phyloP scores from a whole-genome alignment of 2,113 vertebrate species.

The Oryzias celebensis region DNA sequence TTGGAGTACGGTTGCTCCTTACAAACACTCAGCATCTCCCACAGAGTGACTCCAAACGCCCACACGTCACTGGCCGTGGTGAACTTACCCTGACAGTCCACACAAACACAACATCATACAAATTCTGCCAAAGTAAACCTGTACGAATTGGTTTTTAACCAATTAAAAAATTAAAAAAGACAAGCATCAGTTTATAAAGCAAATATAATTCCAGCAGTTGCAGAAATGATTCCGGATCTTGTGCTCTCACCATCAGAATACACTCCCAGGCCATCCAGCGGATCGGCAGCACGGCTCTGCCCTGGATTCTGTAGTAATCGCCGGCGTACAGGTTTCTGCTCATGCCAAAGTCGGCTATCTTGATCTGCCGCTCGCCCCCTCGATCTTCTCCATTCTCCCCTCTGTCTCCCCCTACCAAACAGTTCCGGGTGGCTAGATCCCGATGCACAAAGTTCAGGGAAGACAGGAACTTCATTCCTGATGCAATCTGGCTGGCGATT shows the following conservation, averaged over 20 bases:
- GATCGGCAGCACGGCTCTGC: slow-evolving; percentile 90
- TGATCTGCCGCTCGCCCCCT: slow-evolving; percentile 86
- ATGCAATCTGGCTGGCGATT: slow-evolving; percentile 89
- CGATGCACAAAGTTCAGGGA: slow-evolving; percentile 92
- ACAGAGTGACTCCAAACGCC: slow-evolving; percentile 93
- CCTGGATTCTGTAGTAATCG: slow-evolving; percentile 92
- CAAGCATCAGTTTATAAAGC: too few relatives aligned
- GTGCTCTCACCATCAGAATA: slow-evolving; percentile 86
- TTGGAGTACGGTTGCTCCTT: slow-evolving; percentile 90
- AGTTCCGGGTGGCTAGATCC: slow-evolving; percentile 90
- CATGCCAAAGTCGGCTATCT: slow-evolving; percentile 94
- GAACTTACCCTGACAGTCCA: slow-evolving; percentile 85
- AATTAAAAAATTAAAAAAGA: too few relatives aligned
- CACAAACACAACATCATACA: slow-evolving; percentile 1
- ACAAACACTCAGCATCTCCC: slow-evolving; percentile 93
- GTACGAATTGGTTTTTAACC: too few relatives aligned
- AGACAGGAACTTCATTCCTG: slow-evolving; percentile 90
- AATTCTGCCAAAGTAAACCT: too few relatives aligned
- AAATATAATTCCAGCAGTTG: too few relatives aligned
- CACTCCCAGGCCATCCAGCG: slow-evolving; percentile 98
- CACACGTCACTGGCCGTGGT: slow-evolving; percentile 91
- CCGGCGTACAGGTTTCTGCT: slow-evolving; percentile 90
- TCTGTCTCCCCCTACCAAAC: slow-evolving; percentile 85
- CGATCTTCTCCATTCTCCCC: slow-evolving; percentile 64
- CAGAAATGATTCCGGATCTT: background rate